Evolutionary conservation across 2,888 invertebrate genomes (phyloP).

Genomic region (Epinotia brunnichana): DNA sequence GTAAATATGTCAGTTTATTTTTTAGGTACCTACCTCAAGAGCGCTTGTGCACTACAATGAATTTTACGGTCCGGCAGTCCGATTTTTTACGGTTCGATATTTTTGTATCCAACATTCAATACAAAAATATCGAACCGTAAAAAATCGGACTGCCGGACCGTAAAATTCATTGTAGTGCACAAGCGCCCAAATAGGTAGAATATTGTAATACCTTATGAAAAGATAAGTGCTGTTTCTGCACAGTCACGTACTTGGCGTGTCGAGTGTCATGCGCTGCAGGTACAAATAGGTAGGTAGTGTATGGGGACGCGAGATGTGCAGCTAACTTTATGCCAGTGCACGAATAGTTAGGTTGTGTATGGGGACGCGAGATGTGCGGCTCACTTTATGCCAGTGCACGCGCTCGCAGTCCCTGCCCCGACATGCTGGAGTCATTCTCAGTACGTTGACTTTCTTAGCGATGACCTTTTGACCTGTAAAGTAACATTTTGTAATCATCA

Average conservation of each 20-base stretch:
- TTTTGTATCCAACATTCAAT: no score
- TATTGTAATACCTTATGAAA: conserved; percentile 53
- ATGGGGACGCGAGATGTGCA: conserved; percentile 46
- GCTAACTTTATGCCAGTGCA: conserved; percentile 68
- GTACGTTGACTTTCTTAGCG: not conserved
- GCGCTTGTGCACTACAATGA: no score
- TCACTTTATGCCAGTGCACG: conserved; percentile 71
- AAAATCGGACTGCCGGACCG: no score
- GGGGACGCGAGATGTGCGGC: conserved; percentile 49
- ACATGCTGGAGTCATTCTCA: conserved; percentile 14
- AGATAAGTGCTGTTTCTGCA: conserved; percentile 77
- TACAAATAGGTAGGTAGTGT: not conserved
- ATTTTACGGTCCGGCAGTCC: no score
- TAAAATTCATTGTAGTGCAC: no score
- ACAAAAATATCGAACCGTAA: no score
- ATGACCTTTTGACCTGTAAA: not conserved
- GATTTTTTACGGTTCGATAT: no score
- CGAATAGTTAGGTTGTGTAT: no score
- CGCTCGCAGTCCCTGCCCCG: conserved; percentile 44
- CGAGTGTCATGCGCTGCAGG: conserved; percentile 63
- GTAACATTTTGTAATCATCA: not conserved
- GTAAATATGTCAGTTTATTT: no score
- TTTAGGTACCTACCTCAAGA: not conserved
- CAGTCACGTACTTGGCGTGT: conserved; percentile 76
- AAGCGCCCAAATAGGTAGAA: not conserved